phyloP scores from a whole-genome alignment of 2,888 invertebrate genomes.

The Spisula solida region DNA sequence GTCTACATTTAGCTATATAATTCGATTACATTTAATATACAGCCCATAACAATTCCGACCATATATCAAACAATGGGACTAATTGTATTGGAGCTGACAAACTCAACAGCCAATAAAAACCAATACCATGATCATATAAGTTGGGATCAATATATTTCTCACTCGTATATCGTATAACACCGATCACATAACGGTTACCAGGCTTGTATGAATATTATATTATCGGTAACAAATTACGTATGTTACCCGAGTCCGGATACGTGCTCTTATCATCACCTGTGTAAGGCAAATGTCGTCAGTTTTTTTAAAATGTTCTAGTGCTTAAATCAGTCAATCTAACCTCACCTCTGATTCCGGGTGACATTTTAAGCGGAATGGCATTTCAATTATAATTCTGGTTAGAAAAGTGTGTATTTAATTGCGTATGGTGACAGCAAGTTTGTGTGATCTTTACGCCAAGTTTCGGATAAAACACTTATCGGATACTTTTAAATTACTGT shows the following conservation, averaged over 20 bases:
- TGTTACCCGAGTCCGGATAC: constrained; percentile 8
- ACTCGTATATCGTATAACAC: constrained; percentile 9
- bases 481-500: not conserved
- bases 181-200: not conserved
- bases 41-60: not conserved
- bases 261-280: not conserved
- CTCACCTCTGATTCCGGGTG: not conserved
- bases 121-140: not conserved
- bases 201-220: not conserved
- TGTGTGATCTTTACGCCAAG: not conserved
- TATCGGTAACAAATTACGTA: not conserved
- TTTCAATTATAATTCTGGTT: not conserved
- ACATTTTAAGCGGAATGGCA: not conserved
- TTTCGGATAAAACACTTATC: not conserved
- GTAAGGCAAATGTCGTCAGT: not conserved
- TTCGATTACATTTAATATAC: not conserved
- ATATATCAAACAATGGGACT: not conserved
- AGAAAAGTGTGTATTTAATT: not conserved
- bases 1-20: not conserved
- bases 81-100: not conserved
- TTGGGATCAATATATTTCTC: not conserved
- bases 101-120: not conserved
- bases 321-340: not conserved
- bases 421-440: not conserved
- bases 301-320: not conserved